A percentile compares a stretch with the other conserved stretches of the same genome.
Evolutionary conservation across 2,113 vertebrate genomes (phyloP).

Genomic region (Cyanoramphus novaezelandiae): DNA sequence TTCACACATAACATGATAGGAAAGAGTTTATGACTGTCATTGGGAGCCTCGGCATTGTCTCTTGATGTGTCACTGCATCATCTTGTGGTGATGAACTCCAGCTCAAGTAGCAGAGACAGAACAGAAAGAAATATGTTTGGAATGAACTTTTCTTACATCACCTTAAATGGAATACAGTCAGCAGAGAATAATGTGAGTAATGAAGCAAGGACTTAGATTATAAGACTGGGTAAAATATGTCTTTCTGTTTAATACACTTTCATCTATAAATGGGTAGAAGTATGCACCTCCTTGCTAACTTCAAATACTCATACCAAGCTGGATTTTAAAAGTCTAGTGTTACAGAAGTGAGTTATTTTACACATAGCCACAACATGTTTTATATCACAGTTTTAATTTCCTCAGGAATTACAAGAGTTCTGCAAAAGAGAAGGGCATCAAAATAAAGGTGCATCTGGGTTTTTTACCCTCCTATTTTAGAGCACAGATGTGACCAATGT

Average conservation of each 20-base stretch:
- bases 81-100: not conserved
- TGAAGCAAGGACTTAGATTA: not conserved
- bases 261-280: not conserved
- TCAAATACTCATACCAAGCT: not conserved
- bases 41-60: not conserved
- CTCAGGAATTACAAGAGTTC: not conserved
- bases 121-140: not conserved
- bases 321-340: not conserved
- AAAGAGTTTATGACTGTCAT: not conserved
- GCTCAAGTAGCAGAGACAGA: not conserved
- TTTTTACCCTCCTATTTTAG: not conserved
- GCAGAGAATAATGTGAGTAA: not conserved
- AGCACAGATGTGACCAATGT: not conserved
- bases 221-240: not conserved
- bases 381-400: not conserved
- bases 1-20: constrained; percentile 14
- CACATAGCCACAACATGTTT: not conserved
- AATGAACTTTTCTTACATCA: not conserved
- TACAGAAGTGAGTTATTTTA: not conserved
- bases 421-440: not conserved
- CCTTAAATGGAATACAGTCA: not conserved
- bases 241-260: not conserved
- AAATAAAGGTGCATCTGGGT: not conserved
- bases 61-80: constrained; percentile 24
- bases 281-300: not conserved